Conservation (phyloP, 2,113 vertebrate species). For the Gadus macrocephalus region DNA sequence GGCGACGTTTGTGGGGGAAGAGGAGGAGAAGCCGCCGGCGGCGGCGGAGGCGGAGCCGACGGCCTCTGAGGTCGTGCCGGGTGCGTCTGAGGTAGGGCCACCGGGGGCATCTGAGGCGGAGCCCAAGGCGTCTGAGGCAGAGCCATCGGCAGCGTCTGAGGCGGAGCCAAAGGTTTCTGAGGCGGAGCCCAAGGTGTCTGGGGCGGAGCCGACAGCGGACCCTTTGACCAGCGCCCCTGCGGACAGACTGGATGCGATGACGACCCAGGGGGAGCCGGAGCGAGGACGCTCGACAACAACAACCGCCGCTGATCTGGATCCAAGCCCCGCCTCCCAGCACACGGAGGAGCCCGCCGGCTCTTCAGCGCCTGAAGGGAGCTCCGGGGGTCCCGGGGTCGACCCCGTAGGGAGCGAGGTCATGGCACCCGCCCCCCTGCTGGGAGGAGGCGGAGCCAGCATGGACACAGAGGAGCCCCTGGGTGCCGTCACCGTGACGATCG, state of each 20-base stretch:
- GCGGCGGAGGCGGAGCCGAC: neutral
- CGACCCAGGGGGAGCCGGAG: too few relatives aligned
- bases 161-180: neutral
- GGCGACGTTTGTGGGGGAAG: neutral
- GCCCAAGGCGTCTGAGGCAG: neutral
- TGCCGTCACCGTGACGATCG: constrained; percentile 10
- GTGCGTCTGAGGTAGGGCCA: neutral
- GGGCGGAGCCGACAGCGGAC: neutral
- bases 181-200: neutral
- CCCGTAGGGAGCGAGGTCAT: neutral
- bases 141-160: neutral
- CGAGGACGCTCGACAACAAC: neutral
- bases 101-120: neutral
- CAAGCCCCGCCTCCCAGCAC: neutral
- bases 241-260: neutral
- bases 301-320: neutral
- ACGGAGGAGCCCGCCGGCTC: too few relatives aligned
- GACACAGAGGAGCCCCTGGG: constrained; percentile 1
- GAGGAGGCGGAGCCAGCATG: neutral
- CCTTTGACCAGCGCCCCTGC: neutral
- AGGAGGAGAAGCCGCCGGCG: neutral
- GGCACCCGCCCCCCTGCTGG: neutral
- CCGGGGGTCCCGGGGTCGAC: neutral
- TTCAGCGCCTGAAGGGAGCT: neutral
- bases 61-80: neutral